Percentiles rank a stretch among this genome's conserved stretches.
Conservation (phyloP, 2,113 vertebrate genomes). For the Podocnemis expansa region DNA sequence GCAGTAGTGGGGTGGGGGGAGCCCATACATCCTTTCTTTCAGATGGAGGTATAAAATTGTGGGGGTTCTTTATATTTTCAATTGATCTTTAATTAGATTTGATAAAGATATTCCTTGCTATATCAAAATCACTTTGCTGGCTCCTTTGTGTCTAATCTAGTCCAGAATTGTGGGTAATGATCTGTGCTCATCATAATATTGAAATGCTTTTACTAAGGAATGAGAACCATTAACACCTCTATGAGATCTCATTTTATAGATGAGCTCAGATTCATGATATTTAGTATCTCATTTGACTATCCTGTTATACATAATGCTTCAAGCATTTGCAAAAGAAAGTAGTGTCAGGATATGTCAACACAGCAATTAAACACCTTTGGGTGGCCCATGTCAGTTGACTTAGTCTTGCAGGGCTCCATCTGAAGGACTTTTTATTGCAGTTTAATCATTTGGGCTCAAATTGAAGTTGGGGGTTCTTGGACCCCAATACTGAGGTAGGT, state of each 20-base stretch:
- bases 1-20: too few species aligned
- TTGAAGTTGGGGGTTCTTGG: too few species aligned
- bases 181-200: background rate
- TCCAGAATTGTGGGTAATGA: background rate
- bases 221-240: background rate
- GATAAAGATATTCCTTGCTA: background rate
- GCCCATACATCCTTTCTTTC: background rate
- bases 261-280: background rate
- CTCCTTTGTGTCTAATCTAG: background rate
- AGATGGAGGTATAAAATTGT: background rate
- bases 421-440: too few species aligned
- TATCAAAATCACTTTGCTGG: background rate
- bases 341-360: background rate
- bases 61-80: background rate
- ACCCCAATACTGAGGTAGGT: too few species aligned
- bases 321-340: background rate
- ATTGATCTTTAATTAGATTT: background rate
- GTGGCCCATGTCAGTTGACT: too few species aligned
- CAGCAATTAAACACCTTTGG: too few species aligned
- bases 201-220: background rate
- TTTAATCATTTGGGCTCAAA: too few species aligned
- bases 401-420: too few species aligned
- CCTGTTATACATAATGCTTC: background rate
- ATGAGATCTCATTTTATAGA: background rate
- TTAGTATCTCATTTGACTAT: constrained; percentile 3